Base-by-base conservation (phyloP, 1,140 invertebrate species). In the Magallana angulata region DNA sequence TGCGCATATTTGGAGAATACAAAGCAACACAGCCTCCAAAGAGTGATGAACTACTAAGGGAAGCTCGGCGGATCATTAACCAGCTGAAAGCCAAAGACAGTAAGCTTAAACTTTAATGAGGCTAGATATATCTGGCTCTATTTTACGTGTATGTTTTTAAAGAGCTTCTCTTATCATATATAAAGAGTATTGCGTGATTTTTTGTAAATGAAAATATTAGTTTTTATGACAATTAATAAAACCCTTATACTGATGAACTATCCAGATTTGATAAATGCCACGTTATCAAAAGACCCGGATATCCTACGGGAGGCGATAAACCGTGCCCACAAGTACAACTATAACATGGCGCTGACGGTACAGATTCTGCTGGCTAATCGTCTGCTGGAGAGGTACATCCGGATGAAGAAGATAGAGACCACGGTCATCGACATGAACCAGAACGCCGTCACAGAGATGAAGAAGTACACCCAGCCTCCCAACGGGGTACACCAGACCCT, bases 361-460 rank as follows among this genome's bases (percentile, higher is more conserved):
- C 88, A 89, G 68, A 89, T 89, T 9, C 48, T 68, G 6, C 57
- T 89, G 18, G 83, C 88, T 7, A 76, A 30, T 8, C 76, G 83
- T 24, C 48, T 89, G 14, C 71, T 89, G 7, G 68, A 89, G 8
- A 36, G 85, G 24, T 76, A 87, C 2, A 84, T 81, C n/a, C 18
- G 85, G 36, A 82, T 89, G 18, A 81, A 87, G 76, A 84, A 62
- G 30, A 18, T 89, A n/a, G 48, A 83, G 12, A 62, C 68, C 18
- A 86, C 85, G 9, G 82, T 89, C 18, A 60, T 89, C 9, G 71
- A 87, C 48, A 84, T 89, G 48, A 89, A 89, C 59, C 88, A 89
- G 36, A 87, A 87, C 30, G 82, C 85, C n/a, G 36, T 89, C 14
- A 86, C 85, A 4, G 88, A 89, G 57, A 89, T 89, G 85, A 89